Evolutionary conservation across 2,797 vertebrate genomes (phyloP).

Genomic region (Peromyscus eremicus): DNA sequence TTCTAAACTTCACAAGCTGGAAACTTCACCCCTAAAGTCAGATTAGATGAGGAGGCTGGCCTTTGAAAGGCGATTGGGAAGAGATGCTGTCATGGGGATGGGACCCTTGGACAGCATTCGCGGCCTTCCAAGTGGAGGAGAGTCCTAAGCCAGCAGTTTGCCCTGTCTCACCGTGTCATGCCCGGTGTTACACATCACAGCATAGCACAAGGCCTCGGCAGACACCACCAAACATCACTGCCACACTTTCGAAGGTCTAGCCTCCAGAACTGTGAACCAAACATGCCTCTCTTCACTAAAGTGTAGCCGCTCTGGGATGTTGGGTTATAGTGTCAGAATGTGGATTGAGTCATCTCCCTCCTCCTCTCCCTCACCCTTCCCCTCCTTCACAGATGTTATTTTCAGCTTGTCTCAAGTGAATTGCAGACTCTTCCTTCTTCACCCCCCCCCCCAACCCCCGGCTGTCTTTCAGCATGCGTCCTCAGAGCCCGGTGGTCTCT

Average conservation of each 20-base stretch:
- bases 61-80: background rate
- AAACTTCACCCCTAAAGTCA: background rate
- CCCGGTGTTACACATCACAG: no score
- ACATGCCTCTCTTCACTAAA: background rate
- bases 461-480: background rate
- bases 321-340: background rate
- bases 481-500: background rate
- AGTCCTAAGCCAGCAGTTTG: background rate
- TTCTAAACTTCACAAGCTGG: background rate
- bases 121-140: background rate
- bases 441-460: no score
- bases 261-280: background rate
- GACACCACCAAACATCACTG: background rate
- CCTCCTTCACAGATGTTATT: background rate
- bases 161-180: background rate
- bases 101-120: background rate
- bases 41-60: background rate
- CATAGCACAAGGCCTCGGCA: background rate
- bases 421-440: no score
- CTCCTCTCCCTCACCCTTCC: no score
- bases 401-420: background rate
- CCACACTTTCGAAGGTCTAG: background rate
- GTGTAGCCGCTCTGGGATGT: background rate
- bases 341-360: background rate
- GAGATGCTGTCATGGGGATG: background rate